Conservation (phyloP, 2,797 vertebrate species). For the Loriculus beryllinus region DNA sequence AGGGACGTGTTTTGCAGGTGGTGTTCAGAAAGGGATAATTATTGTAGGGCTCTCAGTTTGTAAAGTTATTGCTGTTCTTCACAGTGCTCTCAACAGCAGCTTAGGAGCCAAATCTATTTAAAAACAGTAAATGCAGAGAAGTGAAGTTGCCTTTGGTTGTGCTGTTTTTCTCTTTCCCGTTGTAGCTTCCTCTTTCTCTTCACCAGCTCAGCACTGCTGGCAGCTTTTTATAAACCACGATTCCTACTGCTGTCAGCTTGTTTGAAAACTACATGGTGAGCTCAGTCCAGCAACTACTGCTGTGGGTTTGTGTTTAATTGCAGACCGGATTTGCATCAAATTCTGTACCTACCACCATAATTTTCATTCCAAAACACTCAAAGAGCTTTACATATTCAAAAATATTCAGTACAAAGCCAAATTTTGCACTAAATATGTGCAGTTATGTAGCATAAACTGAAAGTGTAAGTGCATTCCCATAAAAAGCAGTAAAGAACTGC, state of each 20-base stretch:
- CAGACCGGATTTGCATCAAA: background rate
- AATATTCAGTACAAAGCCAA: background rate
- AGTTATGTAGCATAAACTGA: background rate
- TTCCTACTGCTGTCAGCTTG: slow-evolving; percentile 73
- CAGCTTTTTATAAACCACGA: slow-evolving; percentile 73
- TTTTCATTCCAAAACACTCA: slow-evolving; percentile 7
- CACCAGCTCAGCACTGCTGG: slow-evolving; percentile 73
- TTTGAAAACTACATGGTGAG: slow-evolving; percentile 61
- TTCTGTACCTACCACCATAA: background rate
- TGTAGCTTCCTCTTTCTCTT: slow-evolving; percentile 73
- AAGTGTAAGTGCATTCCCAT: background rate
- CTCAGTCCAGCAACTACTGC: slow-evolving; percentile 35
- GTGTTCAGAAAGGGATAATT: background rate
- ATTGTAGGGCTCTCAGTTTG: background rate
- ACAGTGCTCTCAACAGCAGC: background rate
- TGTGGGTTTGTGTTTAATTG: slow-evolving; percentile 30
- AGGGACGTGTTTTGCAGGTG: background rate
- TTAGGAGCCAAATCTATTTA: slow-evolving; percentile 57
- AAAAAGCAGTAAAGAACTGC: background rate
- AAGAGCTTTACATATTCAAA: background rate
- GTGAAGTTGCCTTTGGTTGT: slow-evolving; percentile 60
- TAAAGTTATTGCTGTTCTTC: background rate
- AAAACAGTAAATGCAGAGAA: slow-evolving; percentile 60
- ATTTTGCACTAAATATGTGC: background rate
- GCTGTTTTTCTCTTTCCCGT: slow-evolving; percentile 60